These are phyloP conservation scores for Crematogaster levior DNA, from an alignment of 2,888 invertebrate species.

Conservation along the genomic window DNA sequence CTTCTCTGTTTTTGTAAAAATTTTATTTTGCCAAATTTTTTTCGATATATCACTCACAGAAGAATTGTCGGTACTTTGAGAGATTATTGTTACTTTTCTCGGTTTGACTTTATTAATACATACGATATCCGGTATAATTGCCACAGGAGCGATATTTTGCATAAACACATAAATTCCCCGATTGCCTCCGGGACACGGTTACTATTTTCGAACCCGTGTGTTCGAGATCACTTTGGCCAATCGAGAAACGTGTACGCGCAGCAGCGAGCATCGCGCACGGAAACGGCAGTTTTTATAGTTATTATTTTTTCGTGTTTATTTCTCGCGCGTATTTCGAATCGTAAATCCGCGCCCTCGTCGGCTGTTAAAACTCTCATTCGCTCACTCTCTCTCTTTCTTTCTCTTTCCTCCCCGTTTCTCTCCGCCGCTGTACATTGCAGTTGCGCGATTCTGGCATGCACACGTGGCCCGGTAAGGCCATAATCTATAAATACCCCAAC, in stretches of 20 bases:
- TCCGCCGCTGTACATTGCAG: conserved; percentile 13
- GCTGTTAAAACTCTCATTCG: conserved; percentile 43
- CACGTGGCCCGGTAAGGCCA: conserved; percentile 50
- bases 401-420: background rate
- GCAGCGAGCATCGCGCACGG: conserved; percentile 16
- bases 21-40: conserved; percentile 1
- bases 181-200: conserved; percentile 24
- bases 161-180: conserved; percentile 45
- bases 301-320: conserved; percentile 81
- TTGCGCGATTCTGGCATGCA: conserved; percentile 29
- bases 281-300: conserved; percentile 51
- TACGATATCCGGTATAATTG: conserved; percentile 22
- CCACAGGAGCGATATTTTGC: conserved; percentile 33
- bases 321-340: conserved; percentile 75
- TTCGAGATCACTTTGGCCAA: conserved; percentile 42
- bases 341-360: conserved; percentile 73
- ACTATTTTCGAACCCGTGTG: conserved; percentile 41
- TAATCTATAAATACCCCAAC: conserved; percentile 53
- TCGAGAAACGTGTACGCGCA: conserved; percentile 26
- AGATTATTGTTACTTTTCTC: background rate
- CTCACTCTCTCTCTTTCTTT: background rate
- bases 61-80: background rate
- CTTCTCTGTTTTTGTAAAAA: background rate
- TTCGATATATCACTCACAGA: background rate
- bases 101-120: conserved; percentile 2